These are phyloP conservation scores for Tylochromis polylepis DNA, from an alignment of 2,113 vertebrate species.

Conservation along the genomic window DNA sequence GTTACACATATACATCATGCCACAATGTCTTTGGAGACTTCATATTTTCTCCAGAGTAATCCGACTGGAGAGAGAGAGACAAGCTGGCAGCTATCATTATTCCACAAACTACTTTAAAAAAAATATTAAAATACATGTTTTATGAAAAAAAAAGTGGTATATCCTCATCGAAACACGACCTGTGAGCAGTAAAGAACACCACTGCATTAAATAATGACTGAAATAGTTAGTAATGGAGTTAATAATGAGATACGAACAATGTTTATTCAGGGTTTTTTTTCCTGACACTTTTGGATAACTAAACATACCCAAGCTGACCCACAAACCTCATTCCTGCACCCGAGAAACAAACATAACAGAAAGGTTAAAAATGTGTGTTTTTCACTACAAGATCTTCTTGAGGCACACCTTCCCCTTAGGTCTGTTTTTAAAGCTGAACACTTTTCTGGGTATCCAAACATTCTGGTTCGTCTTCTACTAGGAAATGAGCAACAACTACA, in stretches of 20 bases:
- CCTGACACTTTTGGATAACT: no score
- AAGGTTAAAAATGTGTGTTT: accelerated
- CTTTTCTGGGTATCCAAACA: background rate
- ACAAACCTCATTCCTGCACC: no score
- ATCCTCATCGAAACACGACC: background rate
- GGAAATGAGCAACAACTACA: background rate
- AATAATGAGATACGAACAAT: background rate
- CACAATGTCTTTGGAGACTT: background rate
- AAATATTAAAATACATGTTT: background rate
- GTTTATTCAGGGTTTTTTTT: background rate
- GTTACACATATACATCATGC: accelerated
- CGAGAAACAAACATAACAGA: no score
- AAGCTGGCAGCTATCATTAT: background rate
- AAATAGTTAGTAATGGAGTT: background rate
- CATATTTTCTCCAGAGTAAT: background rate
- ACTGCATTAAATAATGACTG: background rate
- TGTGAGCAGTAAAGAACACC: background rate
- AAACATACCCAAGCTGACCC: no score
- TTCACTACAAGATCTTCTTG: no score
- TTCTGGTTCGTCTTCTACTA: background rate
- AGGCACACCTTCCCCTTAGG: no score
- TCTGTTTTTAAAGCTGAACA: background rate
- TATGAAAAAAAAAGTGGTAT: background rate
- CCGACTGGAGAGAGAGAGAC: accelerated
- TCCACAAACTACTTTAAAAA: background rate